A percentile compares a stretch with the other conserved stretches of the same genome.
Evolutionary conservation across 2,113 vertebrate species (phyloP).

Genomic region (Chlorocebus sabaeus): DNA sequence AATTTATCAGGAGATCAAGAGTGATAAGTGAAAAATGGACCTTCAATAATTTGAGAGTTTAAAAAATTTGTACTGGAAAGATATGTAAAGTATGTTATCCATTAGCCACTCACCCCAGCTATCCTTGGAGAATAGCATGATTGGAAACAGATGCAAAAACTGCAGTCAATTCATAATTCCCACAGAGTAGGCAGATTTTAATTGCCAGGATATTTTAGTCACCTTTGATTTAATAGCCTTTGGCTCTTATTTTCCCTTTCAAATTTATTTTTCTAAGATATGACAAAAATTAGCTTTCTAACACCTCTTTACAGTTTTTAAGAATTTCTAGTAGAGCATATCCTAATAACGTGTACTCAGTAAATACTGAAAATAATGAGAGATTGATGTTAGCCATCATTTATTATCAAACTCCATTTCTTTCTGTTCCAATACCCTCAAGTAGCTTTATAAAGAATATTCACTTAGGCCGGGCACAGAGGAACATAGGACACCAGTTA

Average conservation of each 20-base stretch:
- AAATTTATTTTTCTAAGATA: slow-evolving; percentile 37
- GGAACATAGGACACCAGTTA: background rate
- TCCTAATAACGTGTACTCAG: background rate
- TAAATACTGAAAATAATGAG: background rate
- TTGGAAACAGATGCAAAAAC: slow-evolving; percentile 42
- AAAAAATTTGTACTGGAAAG: background rate
- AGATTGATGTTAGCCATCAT: background rate
- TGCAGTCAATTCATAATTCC: slow-evolving; percentile 35
- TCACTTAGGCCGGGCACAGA: background rate
- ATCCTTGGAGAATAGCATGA: background rate
- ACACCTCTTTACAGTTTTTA: background rate
- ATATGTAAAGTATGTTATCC: slow-evolving; percentile 12
- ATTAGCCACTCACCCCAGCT: background rate
- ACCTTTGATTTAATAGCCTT: slow-evolving; percentile 19
- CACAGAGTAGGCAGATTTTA: slow-evolving; percentile 45
- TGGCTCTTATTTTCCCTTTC: slow-evolving; percentile 37
- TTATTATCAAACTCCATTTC: background rate
- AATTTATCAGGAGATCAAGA: background rate
- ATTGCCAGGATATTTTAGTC: slow-evolving; percentile 38
- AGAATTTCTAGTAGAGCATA: background rate
- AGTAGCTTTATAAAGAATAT: background rate
- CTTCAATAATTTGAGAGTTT: slow-evolving; percentile 3
- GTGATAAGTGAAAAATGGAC: background rate
- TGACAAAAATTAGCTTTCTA: slow-evolving; percentile 42
- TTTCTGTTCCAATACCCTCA: background rate